Evolutionary conservation across 2,888 invertebrate species (phyloP).

Genomic region (Petrophora chlorosata): DNA sequence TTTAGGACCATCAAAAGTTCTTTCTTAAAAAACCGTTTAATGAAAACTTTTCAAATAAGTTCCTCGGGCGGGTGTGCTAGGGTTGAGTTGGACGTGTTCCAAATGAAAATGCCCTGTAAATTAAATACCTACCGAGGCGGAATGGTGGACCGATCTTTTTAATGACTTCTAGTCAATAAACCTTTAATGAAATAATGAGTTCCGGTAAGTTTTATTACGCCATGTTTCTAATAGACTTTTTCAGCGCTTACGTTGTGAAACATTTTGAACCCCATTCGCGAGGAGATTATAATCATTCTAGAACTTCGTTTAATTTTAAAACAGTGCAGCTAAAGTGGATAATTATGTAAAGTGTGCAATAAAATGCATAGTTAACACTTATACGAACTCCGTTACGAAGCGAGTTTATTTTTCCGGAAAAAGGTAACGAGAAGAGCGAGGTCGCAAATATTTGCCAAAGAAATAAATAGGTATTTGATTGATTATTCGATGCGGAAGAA

Average conservation of each 20-base stretch:
- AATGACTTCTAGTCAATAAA: slow-evolving; percentile 20
- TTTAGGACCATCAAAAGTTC: no score
- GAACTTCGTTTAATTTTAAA: background rate
- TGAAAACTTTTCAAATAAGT: slow-evolving; percentile 40
- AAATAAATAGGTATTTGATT: no score
- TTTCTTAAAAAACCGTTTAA: slow-evolving; percentile 17
- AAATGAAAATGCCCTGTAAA: slow-evolving; percentile 53
- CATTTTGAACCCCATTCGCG: no score
- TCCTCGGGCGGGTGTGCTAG: slow-evolving; percentile 18
- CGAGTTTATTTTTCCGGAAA: no score
- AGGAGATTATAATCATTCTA: background rate
- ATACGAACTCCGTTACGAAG: no score
- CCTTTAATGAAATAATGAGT: slow-evolving; percentile 12
- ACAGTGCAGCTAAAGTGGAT: background rate
- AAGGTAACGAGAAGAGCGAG: no score
- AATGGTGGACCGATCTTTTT: slow-evolving; percentile 40
- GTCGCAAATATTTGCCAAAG: no score
- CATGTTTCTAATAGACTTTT: background rate
- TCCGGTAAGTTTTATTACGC: slow-evolving; percentile 2
- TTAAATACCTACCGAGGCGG: slow-evolving; percentile 44
- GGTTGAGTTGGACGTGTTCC: slow-evolving; percentile 45
- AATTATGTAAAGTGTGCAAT: no score
- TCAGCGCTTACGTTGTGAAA: no score
- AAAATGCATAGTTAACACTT: no score
- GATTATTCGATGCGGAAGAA: no score